Conservation (phyloP, 2,797 vertebrate species). For the Pipistrellus pygmaeus region DNA sequence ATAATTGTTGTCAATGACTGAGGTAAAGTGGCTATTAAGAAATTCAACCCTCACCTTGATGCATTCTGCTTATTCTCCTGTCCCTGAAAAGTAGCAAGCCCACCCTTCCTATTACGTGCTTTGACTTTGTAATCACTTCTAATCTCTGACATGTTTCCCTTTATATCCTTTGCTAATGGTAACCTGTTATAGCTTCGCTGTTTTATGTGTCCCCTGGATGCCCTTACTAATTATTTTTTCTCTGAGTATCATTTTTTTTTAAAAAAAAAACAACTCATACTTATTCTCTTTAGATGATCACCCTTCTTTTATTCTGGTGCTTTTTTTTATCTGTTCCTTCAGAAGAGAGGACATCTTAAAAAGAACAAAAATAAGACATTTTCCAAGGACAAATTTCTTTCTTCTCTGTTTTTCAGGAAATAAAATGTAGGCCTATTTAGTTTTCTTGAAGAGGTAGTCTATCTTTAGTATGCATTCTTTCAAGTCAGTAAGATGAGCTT, state of each 20-base stretch:
- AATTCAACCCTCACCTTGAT: conserved; percentile 68
- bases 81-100: conserved; percentile 47
- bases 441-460: conserved; percentile 1
- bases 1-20: conserved; percentile 55
- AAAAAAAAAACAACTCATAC: not conserved
- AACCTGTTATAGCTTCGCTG: not conserved
- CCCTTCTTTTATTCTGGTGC: not conserved
- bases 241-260: not conserved
- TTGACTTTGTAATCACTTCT: conserved; percentile 47
- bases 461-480: not conserved
- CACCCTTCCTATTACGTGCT: not conserved
- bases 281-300: conserved; percentile 27
- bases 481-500: not conserved
- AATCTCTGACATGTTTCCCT: conserved; percentile 15
- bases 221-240: conserved; percentile 68
- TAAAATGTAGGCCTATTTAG: conserved; percentile 17
- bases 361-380: conserved; percentile 50
- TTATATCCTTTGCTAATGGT: conserved; percentile 32
- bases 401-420: conserved; percentile 23
- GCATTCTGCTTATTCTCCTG: conserved; percentile 29
- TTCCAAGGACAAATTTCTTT: conserved; percentile 33
- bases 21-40: conserved; percentile 68
- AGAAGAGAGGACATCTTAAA: conserved; percentile 49
- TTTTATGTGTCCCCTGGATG: conserved; percentile 54
- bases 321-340: not conserved